Evolutionary conservation across 2,888 invertebrate genomes (phyloP), one percentile per base, ranked within the genome.

Genomic region (Protophormia terraenovae): DNA sequence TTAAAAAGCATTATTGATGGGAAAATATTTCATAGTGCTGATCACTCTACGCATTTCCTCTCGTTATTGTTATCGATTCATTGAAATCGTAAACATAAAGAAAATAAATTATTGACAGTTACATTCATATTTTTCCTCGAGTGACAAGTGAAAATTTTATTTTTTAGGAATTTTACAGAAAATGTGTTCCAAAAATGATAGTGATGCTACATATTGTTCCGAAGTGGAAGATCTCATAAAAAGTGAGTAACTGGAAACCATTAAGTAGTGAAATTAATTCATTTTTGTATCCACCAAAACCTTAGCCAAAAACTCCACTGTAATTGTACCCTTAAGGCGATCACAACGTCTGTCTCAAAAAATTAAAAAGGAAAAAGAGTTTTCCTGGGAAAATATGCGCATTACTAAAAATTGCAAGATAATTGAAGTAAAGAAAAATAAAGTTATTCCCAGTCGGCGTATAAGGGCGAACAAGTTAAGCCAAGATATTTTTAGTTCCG

Each of bases 201-300:
- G 87, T 72, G 60, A 86, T 16, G 72, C 47, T 6, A 87, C 87
- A n/a, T 87, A 86, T 75, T 87, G 84, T 24, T 86, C 87, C 8
- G 78, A 86, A 58, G 86, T 83, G 3, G 86, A 87, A 55, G 32
- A 67, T 38, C 53, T 83, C n/a, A 1, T 64, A 5, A 79, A 67
- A 73, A 41, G 55, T 81, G 35, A 24, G 3, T 32, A 41, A 50
- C 24, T 66, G 19, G 8, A 22, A 5, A 29, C n/a, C 1, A 58
- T 14, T 35, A 62, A 6, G 12, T 27, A 35, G 19, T 38, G 5
- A 7, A 60, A 32, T 60, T 19, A 24, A n/a, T 1, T 2, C 12
- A 35, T 24, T n/a, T 64, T 64, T 24, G 24, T 41, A 50, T 35
- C 10, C 27, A 19, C 29, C 10, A 1, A 2, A 12, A 22, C 19